phyloP scores from a whole-genome alignment of 2,797 vertebrate species.

The Phrynocephalus vlangalii region DNA sequence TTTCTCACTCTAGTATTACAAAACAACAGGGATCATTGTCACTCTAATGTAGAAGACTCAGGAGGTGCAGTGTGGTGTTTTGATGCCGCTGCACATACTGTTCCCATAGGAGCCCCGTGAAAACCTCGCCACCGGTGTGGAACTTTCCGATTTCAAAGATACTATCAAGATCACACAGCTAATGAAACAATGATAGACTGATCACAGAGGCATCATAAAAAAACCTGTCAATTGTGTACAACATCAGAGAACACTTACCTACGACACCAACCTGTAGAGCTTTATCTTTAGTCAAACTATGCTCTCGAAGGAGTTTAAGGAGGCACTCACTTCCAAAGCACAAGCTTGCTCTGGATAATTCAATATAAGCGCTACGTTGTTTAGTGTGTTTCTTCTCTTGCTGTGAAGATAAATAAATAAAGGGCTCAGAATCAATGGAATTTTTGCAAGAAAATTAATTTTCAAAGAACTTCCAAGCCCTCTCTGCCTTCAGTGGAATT shows the following conservation, averaged over 20 bases:
- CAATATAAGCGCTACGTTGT: constrained; percentile 64
- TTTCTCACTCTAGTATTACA: constrained; percentile 68
- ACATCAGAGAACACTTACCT: constrained; percentile 79
- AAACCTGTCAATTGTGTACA: background rate
- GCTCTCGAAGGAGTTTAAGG: constrained; percentile 79
- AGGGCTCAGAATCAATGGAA: background rate
- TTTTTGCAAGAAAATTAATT: background rate
- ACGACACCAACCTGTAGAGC: constrained; percentile 88
- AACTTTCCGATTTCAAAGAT: background rate
- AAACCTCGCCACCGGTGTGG: background rate
- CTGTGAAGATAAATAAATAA: constrained; percentile 61
- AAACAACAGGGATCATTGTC: background rate
- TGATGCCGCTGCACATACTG: background rate
- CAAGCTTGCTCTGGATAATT: constrained; percentile 74
- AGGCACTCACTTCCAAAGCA: constrained; percentile 83
- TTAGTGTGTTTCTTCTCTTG: constrained; percentile 74
- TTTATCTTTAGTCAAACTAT: constrained; percentile 66
- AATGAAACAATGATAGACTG: background rate
- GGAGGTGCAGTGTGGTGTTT: background rate
- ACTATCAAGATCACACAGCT: background rate
- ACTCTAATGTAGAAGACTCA: background rate
- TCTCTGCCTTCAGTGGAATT: background rate
- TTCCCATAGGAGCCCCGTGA: background rate
- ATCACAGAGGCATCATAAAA: background rate
- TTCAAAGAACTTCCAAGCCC: background rate